phyloP scores from a whole-genome alignment of 2,888 invertebrate genomes.

The Dermolepida albohirtum region DNA sequence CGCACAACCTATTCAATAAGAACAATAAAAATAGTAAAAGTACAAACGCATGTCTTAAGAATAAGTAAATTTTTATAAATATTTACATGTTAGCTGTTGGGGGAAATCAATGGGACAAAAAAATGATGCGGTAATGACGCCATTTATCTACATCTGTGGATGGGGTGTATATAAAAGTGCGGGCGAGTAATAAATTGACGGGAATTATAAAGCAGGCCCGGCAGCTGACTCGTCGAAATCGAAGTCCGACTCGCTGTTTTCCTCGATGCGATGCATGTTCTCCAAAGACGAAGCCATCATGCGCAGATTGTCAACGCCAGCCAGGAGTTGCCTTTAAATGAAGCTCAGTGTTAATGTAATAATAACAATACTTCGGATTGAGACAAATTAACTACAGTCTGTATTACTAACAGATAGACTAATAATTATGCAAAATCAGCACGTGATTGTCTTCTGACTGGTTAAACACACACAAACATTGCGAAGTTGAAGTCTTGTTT shows the following conservation, averaged over 20 bases:
- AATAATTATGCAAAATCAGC: too few relatives aligned
- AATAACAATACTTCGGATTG: too few relatives aligned
- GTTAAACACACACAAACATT: too few relatives aligned
- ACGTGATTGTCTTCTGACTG: too few relatives aligned
- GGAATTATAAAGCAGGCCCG: constrained; percentile 64
- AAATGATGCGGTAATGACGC: too few relatives aligned
- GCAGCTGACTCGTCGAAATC: constrained; percentile 64
- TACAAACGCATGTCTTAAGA: not conserved
- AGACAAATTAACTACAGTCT: too few relatives aligned
- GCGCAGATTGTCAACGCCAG: constrained; percentile 75
- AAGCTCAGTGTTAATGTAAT: not conserved
- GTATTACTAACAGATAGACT: too few relatives aligned
- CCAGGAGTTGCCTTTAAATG: constrained; percentile 72
- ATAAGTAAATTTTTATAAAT: too few relatives aligned
- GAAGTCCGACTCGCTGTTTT: constrained; percentile 66
- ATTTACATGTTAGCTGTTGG: too few relatives aligned
- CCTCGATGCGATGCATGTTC: constrained; percentile 69
- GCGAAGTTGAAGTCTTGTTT: too few relatives aligned
- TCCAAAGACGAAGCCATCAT: constrained; percentile 74
- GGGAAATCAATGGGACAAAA: too few relatives aligned
- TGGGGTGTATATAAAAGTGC: not conserved
- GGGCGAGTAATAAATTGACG: not conserved
- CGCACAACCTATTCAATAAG: constrained; percentile 34
- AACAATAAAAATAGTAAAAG: constrained; percentile 23
- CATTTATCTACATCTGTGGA: too few relatives aligned